Conservation (phyloP, 92 coral and sea anemone species). For the Epizoanthus illoricatus region DNA sequence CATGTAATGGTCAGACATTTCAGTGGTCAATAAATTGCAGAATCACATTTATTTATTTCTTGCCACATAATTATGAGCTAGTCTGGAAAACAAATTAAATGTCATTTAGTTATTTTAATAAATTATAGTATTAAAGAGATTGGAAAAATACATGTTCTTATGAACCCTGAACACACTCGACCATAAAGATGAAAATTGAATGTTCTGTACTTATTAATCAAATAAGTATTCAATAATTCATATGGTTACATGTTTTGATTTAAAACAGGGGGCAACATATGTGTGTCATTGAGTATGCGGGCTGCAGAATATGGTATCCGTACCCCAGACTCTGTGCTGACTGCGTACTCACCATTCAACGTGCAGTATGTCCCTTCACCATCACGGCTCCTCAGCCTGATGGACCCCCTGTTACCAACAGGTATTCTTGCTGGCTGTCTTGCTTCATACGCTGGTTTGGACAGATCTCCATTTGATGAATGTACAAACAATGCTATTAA, state of each 20-base stretch:
- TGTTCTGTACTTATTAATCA: no score
- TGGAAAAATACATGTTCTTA: no score
- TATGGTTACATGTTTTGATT: not conserved
- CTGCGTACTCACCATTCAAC: conserved; percentile 89
- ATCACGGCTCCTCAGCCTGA: conserved; percentile 79
- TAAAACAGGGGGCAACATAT: conserved; percentile 81
- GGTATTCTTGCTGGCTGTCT: conserved; percentile 87
- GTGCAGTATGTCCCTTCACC: conserved; percentile 96
- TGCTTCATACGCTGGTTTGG: conserved; percentile 87
- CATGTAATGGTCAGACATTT: no score
- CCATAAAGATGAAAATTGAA: no score
- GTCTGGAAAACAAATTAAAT: no score
- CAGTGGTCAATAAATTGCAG: no score
- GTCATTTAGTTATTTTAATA: no score
- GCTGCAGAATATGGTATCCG: conserved; percentile 96
- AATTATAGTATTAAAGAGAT: no score
- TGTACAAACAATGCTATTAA: conserved; percentile 55
- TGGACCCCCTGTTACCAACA: conserved; percentile 92
- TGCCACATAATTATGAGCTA: no score
- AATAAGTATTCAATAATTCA: no score
- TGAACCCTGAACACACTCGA: no score
- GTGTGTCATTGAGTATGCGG: conserved; percentile 81
- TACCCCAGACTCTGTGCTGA: conserved; percentile 82
- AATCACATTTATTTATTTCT: no score
- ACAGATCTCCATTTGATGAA: conserved; percentile 87